These are phyloP conservation scores for Invenusta paracnida DNA, from an alignment of 2,888 invertebrate species.

Conservation along the genomic window DNA sequence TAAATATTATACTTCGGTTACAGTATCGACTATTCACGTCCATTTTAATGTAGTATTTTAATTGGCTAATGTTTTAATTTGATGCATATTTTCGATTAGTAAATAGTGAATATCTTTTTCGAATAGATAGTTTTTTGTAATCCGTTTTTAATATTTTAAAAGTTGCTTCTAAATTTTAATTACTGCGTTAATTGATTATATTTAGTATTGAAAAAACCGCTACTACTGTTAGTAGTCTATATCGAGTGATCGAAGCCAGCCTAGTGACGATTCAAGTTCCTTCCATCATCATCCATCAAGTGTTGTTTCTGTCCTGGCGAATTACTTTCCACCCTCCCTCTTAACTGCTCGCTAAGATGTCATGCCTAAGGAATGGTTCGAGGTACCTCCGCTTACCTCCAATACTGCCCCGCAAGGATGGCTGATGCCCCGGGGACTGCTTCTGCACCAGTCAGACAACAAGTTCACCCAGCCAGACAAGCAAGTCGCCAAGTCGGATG, in stretches of 20 bases:
- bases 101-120: no score
- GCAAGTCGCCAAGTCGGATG: neutral
- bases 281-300: neutral
- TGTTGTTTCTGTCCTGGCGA: constrained; percentile 1
- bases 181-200: neutral
- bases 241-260: neutral
- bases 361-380: constrained; percentile 9
- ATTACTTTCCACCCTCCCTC: neutral
- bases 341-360: constrained; percentile 29
- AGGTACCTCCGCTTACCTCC: neutral
- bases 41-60: no score
- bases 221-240: neutral
- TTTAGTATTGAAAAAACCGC: neutral
- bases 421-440: neutral
- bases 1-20: no score
- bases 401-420: neutral
- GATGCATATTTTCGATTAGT: no score
- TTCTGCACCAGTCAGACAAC: neutral
- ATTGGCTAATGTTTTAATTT: no score
- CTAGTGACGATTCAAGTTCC: neutral
- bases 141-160: no score
- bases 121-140: no score
- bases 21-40: no score
- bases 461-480: neutral
- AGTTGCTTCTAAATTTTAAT: no score